These are phyloP conservation scores for Pterocles gutturalis DNA, from an alignment of 2,113 vertebrate species.

Conservation along the genomic window DNA sequence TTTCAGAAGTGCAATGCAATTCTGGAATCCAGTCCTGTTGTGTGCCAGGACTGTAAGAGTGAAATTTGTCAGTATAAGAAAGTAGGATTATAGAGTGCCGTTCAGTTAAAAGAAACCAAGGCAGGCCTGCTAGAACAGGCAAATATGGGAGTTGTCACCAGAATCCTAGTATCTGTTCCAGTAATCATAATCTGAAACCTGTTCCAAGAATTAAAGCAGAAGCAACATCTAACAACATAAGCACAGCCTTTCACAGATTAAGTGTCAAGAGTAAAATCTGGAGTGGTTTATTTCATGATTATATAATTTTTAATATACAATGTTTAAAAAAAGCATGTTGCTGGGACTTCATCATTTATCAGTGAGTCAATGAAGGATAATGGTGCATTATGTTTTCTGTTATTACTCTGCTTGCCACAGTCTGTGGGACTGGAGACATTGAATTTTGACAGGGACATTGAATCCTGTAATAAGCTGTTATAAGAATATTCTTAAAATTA, in stretches of 20 bases:
- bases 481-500: constrained; percentile 40
- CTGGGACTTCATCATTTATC: background rate
- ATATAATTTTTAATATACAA: background rate
- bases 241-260: background rate
- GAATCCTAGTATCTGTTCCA: background rate
- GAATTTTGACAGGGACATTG: constrained; percentile 40
- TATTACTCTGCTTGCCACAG: constrained; percentile 45
- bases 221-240: background rate
- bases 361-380: background rate
- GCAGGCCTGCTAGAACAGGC: background rate
- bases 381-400: background rate
- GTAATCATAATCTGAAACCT: background rate
- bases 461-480: constrained; percentile 24
- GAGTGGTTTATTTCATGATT: background rate
- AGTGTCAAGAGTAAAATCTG: background rate
- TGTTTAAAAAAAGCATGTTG: background rate
- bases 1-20: background rate
- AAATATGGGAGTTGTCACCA: background rate
- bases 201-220: background rate
- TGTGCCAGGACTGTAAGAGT: background rate
- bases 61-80: background rate
- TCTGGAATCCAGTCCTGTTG: background rate
- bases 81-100: background rate
- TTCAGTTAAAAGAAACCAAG: background rate
- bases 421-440: background rate